Evolutionary conservation across 2,888 invertebrate genomes (phyloP).

Genomic region (Ametastegia equiseti): DNA sequence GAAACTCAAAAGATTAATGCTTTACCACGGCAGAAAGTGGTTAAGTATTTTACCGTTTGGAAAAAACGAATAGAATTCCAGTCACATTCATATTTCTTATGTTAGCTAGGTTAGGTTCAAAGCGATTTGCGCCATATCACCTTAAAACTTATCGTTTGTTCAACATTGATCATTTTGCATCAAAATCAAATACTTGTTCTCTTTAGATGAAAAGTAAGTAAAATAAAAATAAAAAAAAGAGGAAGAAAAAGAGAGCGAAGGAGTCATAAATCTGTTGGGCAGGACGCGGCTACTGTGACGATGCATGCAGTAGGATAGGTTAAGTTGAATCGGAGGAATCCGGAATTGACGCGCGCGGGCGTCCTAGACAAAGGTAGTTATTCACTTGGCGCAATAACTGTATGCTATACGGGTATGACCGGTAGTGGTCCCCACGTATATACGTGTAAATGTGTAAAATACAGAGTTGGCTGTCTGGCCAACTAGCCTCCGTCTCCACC

Average conservation of each 20-base stretch:
- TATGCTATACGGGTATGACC: no score
- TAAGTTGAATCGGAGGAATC: constrained; percentile 46
- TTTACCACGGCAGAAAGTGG: no score
- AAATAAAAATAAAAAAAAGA: neutral
- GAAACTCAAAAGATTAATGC: no score
- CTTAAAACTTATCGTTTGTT: no score
- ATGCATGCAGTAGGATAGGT: neutral
- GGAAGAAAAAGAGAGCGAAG: neutral
- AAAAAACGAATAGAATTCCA: no score
- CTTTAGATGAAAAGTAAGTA: neutral
- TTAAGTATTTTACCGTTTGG: no score
- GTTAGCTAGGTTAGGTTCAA: no score
- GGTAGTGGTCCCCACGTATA: neutral
- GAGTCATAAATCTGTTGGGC: constrained; percentile 19
- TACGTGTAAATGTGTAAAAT: neutral
- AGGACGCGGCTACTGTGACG: neutral
- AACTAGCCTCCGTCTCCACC: neutral
- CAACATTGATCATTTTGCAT: no score
- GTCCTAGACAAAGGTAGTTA: constrained; percentile 56
- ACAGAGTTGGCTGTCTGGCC: neutral
- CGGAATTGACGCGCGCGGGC: constrained; percentile 49
- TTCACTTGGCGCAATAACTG: constrained; percentile 50
- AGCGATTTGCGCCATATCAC: no score
- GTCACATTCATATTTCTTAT: no score
- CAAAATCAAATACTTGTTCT: no score